These are phyloP conservation scores for Callipepla californica DNA, from an alignment of 2,113 vertebrate species.

Conservation along the genomic window DNA sequence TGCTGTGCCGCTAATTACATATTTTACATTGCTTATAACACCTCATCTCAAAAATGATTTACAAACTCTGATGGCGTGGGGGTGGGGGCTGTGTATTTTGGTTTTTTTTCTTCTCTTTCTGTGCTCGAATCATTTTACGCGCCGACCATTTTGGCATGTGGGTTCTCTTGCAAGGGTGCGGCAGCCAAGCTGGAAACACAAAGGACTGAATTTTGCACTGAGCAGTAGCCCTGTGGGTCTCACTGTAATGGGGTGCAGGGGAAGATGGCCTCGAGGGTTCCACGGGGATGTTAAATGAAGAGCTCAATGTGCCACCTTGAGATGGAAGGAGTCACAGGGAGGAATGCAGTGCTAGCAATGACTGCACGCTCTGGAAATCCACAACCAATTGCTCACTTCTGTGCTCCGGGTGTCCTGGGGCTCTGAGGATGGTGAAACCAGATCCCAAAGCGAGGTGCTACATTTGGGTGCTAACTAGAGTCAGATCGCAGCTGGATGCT, in stretches of 20 bases:
- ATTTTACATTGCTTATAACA: conserved; percentile 40
- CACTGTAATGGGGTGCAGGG: neutral
- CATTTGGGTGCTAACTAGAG: neutral
- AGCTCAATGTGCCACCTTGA: neutral
- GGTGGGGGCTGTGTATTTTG: neutral
- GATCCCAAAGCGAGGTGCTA: rapidly evolving
- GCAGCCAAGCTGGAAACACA: conserved; percentile 3
- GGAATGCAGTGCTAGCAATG: neutral
- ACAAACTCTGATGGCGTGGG: conserved; percentile 28
- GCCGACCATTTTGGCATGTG: rapidly evolving
- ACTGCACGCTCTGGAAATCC: neutral
- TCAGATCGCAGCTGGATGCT: neutral
- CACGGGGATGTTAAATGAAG: rapidly evolving
- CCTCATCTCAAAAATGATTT: conserved; percentile 35
- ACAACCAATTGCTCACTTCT: rapidly evolving
- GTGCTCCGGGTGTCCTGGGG: neutral
- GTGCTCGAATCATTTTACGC: neutral
- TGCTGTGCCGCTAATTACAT: conserved; percentile 34
- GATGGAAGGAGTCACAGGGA: rapidly evolving
- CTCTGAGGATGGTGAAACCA: neutral
- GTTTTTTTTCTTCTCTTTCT: neutral
- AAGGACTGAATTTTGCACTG: neutral
- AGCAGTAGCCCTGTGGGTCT: neutral
- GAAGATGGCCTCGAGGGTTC: neutral
- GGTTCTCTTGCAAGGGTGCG: neutral